Evolutionary conservation across 2,888 invertebrate genomes (phyloP), one percentile per base, ranked within the genome.

Genomic region (Esperia sulphurella): DNA sequence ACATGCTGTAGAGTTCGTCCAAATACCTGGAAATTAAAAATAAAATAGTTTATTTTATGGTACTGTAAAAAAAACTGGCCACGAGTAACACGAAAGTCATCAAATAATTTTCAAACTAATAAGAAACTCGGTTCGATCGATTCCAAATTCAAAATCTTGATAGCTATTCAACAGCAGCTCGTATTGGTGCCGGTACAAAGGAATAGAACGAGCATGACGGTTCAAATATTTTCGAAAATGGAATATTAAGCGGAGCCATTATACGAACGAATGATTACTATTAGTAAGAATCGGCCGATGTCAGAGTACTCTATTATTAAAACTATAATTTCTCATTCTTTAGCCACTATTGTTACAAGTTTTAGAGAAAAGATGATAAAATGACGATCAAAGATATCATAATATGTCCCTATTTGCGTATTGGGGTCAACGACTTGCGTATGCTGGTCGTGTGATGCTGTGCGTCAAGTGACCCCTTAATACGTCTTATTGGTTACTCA

Each of bases 221-320:
- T 84, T 82, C 88, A 84, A 88, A 87, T 87, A 85, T 85, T 86
- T 85, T 86, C 72, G 76, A 86, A 88, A 88, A 87, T 87, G 86
- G 83, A 85, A 87, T 88, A 87, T 87, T 85, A 87, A 87, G 84
- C 86, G 83, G 82, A 79, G 78, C 84, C 77, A 87, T 88, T 87
- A 87, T 82, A 79, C 76, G 81, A 78, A 76, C 79, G 78, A 79
- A 72, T 78, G 80, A 81, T 81, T 79, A 79, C 79, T 80, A 72
- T 73, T 73, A 65, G 75, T 66, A 66, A 63, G 71, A 71, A 76
- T 78, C 75, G 73, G 5, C 55, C 59, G 41, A 21, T 46, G 43
- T 29, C 29, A 9, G 56, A 51, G 51, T 56, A 61, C 61, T 53
- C 61, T 80, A 74, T 84, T 83, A 83, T 83, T 83, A 84, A 79